phyloP scores from a whole-genome alignment of 1,140 invertebrate genomes.

The Caenorhabditis inopinata region DNA sequence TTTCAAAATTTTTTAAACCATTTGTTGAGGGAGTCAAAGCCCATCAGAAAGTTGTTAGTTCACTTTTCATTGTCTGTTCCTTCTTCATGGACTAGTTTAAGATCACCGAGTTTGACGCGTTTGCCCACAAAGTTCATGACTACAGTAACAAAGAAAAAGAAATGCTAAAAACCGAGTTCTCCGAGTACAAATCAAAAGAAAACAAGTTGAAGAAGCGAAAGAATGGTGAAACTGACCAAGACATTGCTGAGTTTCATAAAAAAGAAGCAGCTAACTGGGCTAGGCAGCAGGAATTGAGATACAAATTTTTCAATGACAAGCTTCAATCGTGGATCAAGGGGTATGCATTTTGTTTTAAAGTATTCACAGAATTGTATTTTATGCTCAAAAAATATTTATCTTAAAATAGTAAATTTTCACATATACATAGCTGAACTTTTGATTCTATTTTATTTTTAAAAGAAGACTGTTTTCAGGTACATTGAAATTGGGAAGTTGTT shows the following conservation, averaged over 20 bases:
- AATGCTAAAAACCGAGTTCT: background rate
- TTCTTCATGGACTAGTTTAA: background rate
- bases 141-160: conserved; percentile 38
- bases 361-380: too few species aligned
- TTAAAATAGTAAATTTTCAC: too few species aligned
- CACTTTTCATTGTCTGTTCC: background rate
- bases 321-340: conserved; percentile 15
- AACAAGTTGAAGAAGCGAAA: background rate
- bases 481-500: background rate
- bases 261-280: background rate
- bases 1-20: conserved; percentile 6
- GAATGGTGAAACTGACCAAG: background rate
- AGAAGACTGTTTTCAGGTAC: background rate
- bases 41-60: conserved; percentile 21
- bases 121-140: background rate
- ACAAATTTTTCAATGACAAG: conserved; percentile 37
- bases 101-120: conserved; percentile 27
- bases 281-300: conserved; percentile 31
- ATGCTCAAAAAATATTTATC: too few species aligned
- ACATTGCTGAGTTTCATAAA: conserved; percentile 5
- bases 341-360: background rate
- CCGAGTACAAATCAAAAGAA: conserved; percentile 14
- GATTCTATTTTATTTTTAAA: too few species aligned
- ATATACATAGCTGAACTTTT: too few species aligned
- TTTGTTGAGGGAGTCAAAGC: conserved; percentile 1